Conservation (phyloP, 2,113 vertebrate genomes). For the Indri indri region DNA sequence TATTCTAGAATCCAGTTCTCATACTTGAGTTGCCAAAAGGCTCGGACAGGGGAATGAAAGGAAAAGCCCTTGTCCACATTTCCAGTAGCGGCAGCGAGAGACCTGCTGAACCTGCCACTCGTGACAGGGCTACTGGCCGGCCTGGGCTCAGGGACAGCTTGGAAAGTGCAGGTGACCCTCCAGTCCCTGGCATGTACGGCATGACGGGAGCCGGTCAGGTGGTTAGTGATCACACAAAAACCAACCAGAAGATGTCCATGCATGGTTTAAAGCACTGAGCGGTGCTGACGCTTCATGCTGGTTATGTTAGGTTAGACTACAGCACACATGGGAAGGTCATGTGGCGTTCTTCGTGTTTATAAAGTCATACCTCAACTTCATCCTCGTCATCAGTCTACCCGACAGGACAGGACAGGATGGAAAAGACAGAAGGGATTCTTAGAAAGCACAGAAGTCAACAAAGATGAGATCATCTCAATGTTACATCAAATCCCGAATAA, state of each 20-base stretch:
- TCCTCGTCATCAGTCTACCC: conserved; percentile 95
- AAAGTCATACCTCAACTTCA: conserved; percentile 89
- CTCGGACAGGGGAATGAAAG: neutral
- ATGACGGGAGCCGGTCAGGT: neutral
- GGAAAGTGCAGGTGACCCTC: conserved; percentile 13
- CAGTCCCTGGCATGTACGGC: neutral
- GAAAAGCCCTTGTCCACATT: neutral
- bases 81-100: neutral
- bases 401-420: conserved; percentile 71
- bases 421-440: conserved; percentile 83
- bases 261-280: conserved; percentile 41
- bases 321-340: conserved; percentile 58
- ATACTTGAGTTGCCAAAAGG: neutral
- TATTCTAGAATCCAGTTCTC: conserved; percentile 11
- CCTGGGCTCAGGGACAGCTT: neutral
- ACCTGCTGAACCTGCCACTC: neutral
- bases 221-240: conserved; percentile 66
- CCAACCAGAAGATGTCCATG: conserved; percentile 57
- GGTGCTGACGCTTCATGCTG: conserved; percentile 44
- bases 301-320: conserved; percentile 70
- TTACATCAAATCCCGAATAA: neutral
- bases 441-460: conserved; percentile 74
- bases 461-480: neutral
- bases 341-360: conserved; percentile 61
- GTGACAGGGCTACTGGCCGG: neutral